Percentiles rank a stretch among this genome's conserved stretches.
phyloP scores from a whole-genome alignment of 2,888 invertebrate species.

The Diadromus collaris region DNA sequence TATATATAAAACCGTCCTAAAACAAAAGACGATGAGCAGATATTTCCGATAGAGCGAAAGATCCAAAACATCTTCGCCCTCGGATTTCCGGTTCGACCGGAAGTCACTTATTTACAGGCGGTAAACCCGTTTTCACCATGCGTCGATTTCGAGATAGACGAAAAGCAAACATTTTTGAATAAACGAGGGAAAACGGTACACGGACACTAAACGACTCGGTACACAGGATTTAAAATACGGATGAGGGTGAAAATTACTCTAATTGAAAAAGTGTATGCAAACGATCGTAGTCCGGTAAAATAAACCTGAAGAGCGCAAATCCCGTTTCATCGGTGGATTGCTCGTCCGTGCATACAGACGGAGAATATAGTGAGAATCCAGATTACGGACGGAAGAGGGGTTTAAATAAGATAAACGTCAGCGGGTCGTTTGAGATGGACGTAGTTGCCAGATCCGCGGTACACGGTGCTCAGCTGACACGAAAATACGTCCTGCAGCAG shows the following conservation, averaged over 20 bases:
- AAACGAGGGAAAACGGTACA: constrained; percentile 30
- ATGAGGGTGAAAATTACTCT: constrained; percentile 48
- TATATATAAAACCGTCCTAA: background rate
- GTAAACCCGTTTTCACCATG: constrained; percentile 7
- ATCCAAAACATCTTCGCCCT: background rate
- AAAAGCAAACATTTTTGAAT: constrained; percentile 50
- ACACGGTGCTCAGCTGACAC: constrained; percentile 1
- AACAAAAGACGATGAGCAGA: background rate
- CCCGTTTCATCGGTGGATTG: background rate
- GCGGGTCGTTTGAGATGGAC: constrained; percentile 28
- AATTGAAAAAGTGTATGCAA: constrained; percentile 44
- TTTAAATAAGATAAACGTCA: constrained; percentile 43
- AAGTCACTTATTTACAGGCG: no score
- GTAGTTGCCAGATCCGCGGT: constrained; percentile 2
- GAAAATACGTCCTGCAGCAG: constrained; percentile 18
- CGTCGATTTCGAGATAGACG: constrained; percentile 25
- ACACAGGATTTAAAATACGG: constrained; percentile 26
- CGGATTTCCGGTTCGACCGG: background rate
- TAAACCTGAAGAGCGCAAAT: constrained; percentile 20
- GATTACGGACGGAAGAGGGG: background rate
- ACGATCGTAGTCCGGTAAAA: constrained; percentile 13
- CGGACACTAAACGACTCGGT: constrained; percentile 6
- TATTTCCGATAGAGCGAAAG: background rate
- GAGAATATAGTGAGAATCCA: background rate
- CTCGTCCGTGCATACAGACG: constrained; percentile 4